phyloP scores from a whole-genome alignment of 2,113 vertebrate species.

The Raja brachyura region DNA sequence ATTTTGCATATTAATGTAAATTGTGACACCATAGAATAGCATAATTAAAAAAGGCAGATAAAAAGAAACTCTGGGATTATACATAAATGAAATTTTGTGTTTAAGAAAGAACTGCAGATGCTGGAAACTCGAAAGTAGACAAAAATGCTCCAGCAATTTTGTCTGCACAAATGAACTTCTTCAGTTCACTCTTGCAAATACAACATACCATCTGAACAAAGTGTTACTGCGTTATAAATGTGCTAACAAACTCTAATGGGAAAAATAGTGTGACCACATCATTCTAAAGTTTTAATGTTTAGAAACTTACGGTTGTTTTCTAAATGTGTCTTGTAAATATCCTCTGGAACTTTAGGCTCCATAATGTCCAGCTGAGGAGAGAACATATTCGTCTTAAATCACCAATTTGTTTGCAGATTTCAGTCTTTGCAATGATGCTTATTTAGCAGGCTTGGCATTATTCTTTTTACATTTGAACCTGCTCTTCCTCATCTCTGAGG shows the following conservation, averaged over 20 bases:
- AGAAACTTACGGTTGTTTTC: conserved; percentile 88
- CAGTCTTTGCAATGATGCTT: background rate
- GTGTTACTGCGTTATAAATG: background rate
- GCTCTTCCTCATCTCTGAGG: background rate
- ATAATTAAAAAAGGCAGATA: background rate
- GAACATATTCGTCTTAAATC: background rate
- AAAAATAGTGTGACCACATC: background rate
- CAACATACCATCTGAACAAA: background rate
- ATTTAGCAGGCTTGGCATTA: background rate
- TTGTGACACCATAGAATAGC: background rate
- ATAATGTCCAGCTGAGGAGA: conserved; percentile 85
- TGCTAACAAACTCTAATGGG: background rate
- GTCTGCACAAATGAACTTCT: background rate
- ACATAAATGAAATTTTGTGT: background rate
- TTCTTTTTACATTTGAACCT: background rate
- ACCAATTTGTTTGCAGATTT: background rate
- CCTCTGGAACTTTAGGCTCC: conserved; percentile 97
- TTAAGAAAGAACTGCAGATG: too few species aligned
- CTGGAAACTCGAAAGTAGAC: too few species aligned
- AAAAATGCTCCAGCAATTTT: too few species aligned
- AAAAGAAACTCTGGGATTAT: too few species aligned
- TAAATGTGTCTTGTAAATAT: conserved; percentile 98
- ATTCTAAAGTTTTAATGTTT: background rate
- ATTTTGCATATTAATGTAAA: background rate
- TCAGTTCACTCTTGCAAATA: background rate